phyloP scores from a whole-genome alignment of 2,888 invertebrate genomes.

The Dynastes hyllus region DNA sequence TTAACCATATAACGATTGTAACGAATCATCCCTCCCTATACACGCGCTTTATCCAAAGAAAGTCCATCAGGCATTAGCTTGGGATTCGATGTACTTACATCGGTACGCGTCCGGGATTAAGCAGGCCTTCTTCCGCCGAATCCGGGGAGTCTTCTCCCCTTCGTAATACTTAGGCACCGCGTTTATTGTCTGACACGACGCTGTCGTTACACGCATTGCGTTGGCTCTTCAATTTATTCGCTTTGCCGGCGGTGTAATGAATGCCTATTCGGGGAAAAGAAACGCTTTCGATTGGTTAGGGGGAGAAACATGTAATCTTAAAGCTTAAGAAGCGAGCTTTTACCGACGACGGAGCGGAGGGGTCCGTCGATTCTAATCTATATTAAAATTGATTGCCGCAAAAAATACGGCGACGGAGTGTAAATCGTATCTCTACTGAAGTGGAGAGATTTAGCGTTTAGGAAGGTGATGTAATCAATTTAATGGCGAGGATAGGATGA shows the following conservation, averaged over 20 bases:
- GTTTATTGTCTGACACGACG: conserved; percentile 16
- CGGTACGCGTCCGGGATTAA: no score
- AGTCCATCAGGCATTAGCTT: no score
- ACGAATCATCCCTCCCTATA: no score
- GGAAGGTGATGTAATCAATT: not conserved
- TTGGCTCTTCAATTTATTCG: conserved; percentile 15
- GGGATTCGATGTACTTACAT: no score
- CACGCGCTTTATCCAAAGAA: no score
- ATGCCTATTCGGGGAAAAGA: conserved; percentile 6
- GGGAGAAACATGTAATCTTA: conserved; percentile 7
- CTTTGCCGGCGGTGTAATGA: conserved; percentile 1
- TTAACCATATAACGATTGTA: no score
- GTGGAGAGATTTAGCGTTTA: not conserved
- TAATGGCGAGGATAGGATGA: not conserved
- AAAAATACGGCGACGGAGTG: conserved; percentile 27
- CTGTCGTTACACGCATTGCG: conserved; percentile 10
- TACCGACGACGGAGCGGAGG: not conserved
- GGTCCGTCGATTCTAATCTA: conserved; percentile 36
- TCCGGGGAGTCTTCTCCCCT: no score
- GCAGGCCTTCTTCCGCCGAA: no score
- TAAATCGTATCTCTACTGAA: conserved; percentile 20
- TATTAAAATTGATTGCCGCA: conserved; percentile 38
- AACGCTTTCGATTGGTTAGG: not conserved
- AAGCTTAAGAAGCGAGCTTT: not conserved
- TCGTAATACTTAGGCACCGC: not conserved